Conservation (phyloP, 2,888 invertebrate genomes). For the Zonitis immaculata region DNA sequence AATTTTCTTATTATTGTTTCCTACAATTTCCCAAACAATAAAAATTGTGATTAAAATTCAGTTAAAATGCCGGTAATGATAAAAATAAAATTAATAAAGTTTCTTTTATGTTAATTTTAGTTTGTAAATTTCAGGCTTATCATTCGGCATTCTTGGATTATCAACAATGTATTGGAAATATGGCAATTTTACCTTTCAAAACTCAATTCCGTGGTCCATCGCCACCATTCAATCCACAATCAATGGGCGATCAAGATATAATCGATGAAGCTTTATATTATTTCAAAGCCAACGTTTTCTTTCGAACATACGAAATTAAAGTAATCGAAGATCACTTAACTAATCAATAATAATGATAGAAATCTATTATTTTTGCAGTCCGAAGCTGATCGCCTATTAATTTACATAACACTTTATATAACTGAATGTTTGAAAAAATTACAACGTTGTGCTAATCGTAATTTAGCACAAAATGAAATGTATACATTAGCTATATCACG, state of each 20-base stretch:
- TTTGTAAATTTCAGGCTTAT: slow-evolving; percentile 70
- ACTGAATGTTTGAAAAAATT: slow-evolving; percentile 95
- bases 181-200: slow-evolving; percentile 85
- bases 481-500: slow-evolving; percentile 90
- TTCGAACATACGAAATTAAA: slow-evolving; percentile 98
- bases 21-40: no score
- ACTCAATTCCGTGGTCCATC: slow-evolving; percentile 94
- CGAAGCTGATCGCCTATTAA: slow-evolving; percentile 92
- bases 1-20: neutral
- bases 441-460: slow-evolving; percentile 85
- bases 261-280: slow-evolving; percentile 96
- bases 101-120: no score
- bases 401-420: slow-evolving; percentile 95
- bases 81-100: no score
- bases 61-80: neutral
- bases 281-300: slow-evolving; percentile 99
- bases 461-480: slow-evolving; percentile 92
- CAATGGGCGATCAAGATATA: slow-evolving; percentile 75
- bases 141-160: slow-evolving; percentile 83
- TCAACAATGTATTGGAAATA: slow-evolving; percentile 77
- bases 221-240: slow-evolving; percentile 54
- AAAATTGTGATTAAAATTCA: no score
- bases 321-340: slow-evolving; percentile 56
- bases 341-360: neutral
- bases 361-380: slow-evolving; percentile 61